These are phyloP conservation scores for Dolomedes plantarius DNA, from an alignment of 2,888 invertebrate species.

Conservation along the genomic window DNA sequence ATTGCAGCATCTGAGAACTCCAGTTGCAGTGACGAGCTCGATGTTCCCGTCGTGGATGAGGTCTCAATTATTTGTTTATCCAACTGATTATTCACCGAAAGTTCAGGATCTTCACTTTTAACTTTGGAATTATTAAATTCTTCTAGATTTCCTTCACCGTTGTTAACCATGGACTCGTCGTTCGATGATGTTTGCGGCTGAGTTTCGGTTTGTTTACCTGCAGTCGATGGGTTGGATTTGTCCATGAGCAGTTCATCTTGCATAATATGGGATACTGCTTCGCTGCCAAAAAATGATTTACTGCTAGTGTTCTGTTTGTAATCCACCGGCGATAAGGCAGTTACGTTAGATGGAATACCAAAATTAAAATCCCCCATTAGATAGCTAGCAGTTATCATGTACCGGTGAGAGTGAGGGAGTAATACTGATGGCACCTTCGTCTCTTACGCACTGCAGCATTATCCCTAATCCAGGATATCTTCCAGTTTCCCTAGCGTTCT, in stretches of 20 bases:
- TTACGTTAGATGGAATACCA: slow-evolving; percentile 59
- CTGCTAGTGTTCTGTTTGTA: slow-evolving; percentile 47
- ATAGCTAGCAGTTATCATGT: slow-evolving; percentile 27
- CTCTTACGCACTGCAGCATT: slow-evolving; percentile 71
- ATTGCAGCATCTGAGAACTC: slow-evolving; percentile 71
- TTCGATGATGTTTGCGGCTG: slow-evolving; percentile 74
- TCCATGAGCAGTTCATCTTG: slow-evolving; percentile 67
- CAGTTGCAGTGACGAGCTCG: slow-evolving; percentile 64
- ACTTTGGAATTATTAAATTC: slow-evolving; percentile 57
- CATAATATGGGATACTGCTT: slow-evolving; percentile 52
- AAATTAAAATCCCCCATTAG: slow-evolving; percentile 71
- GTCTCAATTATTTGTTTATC: slow-evolving; percentile 64
- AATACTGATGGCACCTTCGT: slow-evolving; percentile 12
- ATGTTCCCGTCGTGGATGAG: slow-evolving; percentile 48
- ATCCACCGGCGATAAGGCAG: slow-evolving; percentile 51
- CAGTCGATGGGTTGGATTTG: slow-evolving; percentile 41
- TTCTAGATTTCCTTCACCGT: slow-evolving; percentile 66
- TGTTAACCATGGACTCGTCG: slow-evolving; percentile 44
- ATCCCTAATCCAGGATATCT: slow-evolving; percentile 52
- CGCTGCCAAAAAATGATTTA: slow-evolving; percentile 43
- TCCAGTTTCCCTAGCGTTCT: slow-evolving; percentile 49
- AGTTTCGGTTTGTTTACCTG: slow-evolving; percentile 61
- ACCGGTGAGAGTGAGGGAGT: slow-evolving; percentile 12
- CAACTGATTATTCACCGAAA: slow-evolving; percentile 42
- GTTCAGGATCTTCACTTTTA: slow-evolving; percentile 69